These are phyloP conservation scores for Hartigia nigra DNA, from an alignment of 2,888 invertebrate species.

Conservation along the genomic window DNA sequence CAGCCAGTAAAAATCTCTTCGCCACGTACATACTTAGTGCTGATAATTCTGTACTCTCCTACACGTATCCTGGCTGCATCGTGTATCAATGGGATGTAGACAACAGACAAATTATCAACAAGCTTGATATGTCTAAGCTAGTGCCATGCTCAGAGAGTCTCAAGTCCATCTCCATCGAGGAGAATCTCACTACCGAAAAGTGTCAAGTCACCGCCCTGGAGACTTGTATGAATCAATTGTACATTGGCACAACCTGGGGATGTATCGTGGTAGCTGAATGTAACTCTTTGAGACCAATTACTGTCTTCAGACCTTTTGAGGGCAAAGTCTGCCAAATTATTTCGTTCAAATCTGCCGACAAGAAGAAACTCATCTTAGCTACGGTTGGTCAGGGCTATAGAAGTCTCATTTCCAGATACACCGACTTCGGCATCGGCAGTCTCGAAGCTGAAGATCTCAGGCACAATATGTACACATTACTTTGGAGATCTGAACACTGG, in stretches of 20 bases:
- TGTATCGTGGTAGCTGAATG: constrained; percentile 91
- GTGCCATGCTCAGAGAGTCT: constrained; percentile 93
- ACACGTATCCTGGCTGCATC: constrained; percentile 87
- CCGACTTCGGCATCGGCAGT: constrained; percentile 67
- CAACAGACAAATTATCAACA: constrained; percentile 76
- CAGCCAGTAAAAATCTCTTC: constrained; percentile 72
- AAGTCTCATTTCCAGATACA: constrained; percentile 76
- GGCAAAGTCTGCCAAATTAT: constrained; percentile 75
- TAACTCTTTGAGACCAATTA: constrained; percentile 82
- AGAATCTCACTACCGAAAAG: constrained; percentile 81
- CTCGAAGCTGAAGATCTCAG: constrained; percentile 60
- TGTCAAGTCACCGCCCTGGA: constrained; percentile 74
- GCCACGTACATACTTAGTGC: constrained; percentile 78
- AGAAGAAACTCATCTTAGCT: constrained; percentile 71
- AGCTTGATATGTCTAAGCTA: constrained; percentile 91
- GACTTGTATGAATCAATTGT: constrained; percentile 72
- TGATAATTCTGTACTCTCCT: constrained; percentile 78
- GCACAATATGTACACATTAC: constrained; percentile 73
- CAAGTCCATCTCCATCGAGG: constrained; percentile 91
- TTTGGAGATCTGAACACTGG: constrained; percentile 83
- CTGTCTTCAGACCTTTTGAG: constrained; percentile 92
- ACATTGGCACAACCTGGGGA: constrained; percentile 95
- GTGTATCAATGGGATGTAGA: constrained; percentile 89
- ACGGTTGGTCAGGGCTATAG: constrained; percentile 89
- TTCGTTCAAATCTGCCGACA: constrained; percentile 62